Conservation (phyloP, 2,888 invertebrate genomes). For the Dicranocentrus wangi region DNA sequence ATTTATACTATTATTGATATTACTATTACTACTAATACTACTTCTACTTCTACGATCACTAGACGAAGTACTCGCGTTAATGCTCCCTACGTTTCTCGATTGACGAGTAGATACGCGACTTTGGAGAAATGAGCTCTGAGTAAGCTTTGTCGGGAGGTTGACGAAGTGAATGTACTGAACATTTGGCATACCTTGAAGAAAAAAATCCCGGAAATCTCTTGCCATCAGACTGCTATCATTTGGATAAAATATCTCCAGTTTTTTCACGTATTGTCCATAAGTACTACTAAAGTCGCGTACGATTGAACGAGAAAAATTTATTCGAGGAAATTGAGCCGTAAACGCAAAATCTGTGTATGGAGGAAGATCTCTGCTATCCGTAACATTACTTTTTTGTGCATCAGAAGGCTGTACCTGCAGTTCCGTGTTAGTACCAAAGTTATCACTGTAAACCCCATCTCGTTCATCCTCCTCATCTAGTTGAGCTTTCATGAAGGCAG, state of each 20-base stretch:
- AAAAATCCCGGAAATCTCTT: slow-evolving; percentile 61
- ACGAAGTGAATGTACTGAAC: slow-evolving; percentile 68
- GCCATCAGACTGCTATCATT: slow-evolving; percentile 61
- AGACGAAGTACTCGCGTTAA: too few relatives aligned
- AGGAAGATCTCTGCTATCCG: slow-evolving; percentile 36
- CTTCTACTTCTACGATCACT: slow-evolving; percentile 5
- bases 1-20: slow-evolving; percentile 17
- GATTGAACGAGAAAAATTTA: slow-evolving; percentile 61
- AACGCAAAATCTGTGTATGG: slow-evolving; percentile 66
- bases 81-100: not conserved
- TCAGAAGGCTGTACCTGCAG: not conserved
- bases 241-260: slow-evolving; percentile 67
- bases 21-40: slow-evolving; percentile 24
- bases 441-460: not conserved
- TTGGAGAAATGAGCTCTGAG: slow-evolving; percentile 60
- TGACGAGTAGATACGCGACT: slow-evolving; percentile 1
- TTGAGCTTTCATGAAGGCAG: slow-evolving; percentile 62
- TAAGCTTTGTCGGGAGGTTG: slow-evolving; percentile 64
- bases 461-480: slow-evolving; percentile 13
- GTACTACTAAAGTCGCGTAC: slow-evolving; percentile 55
- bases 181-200: slow-evolving; percentile 67
- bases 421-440: not conserved
- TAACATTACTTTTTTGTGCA: not conserved
- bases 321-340: slow-evolving; percentile 66
- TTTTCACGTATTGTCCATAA: slow-evolving; percentile 66